Percentiles rank a stretch among this genome's conserved stretches.
Conservation (phyloP, 1,140 invertebrate genomes). For the Orius insidiosus region DNA sequence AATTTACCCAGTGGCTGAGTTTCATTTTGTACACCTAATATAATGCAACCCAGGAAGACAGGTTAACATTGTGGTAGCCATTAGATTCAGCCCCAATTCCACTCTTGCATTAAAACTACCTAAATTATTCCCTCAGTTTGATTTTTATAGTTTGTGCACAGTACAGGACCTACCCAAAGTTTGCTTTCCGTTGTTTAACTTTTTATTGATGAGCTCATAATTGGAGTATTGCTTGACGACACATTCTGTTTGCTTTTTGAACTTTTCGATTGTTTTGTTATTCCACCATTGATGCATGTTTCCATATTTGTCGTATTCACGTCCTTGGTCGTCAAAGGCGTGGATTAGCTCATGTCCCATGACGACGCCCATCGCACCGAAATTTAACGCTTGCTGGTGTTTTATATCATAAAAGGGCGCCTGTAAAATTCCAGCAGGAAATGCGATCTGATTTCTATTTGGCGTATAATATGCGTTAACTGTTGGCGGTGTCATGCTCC, state of each 20-base stretch:
- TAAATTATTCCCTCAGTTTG: too few species aligned
- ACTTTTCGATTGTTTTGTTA: conserved; percentile 73
- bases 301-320: conserved; percentile 81
- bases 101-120: too few species aligned
- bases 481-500: conserved; percentile 85
- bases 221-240: conserved; percentile 77
- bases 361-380: conserved; percentile 89
- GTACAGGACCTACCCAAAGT: conserved; percentile 33
- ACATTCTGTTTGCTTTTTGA: conserved; percentile 77
- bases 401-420: conserved; percentile 81
- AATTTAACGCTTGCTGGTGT: conserved; percentile 82
- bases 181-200: conserved; percentile 46
- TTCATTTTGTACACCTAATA: too few species aligned
- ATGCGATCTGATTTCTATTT: conserved; percentile 93
- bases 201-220: conserved; percentile 37
- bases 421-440: conserved; percentile 90
- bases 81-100: too few species aligned
- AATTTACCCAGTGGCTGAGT: too few species aligned
- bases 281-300: conserved; percentile 98
- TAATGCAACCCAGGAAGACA: too few species aligned
- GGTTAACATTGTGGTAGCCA: too few species aligned
- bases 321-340: conserved; percentile 88
- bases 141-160: too few species aligned
- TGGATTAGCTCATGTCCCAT: conserved; percentile 92
- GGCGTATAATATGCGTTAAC: conserved; percentile 98